Conservation (phyloP, 2,113 vertebrate genomes). For the Hyperopisus bebe region DNA sequence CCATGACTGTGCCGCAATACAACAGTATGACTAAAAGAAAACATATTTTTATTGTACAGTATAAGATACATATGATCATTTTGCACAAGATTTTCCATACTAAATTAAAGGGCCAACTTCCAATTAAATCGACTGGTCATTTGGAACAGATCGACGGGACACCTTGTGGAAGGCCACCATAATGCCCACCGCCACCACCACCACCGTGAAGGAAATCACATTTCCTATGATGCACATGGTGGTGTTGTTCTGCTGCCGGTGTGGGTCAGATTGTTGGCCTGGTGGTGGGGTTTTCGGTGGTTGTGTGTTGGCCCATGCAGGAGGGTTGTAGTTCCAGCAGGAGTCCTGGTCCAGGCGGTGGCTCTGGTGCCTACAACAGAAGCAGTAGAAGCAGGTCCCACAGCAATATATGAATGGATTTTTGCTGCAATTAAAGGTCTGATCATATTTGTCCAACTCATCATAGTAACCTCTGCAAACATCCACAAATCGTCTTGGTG, state of each 20-base stretch:
- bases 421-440: conserved; percentile 79
- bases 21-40: too few relatives aligned
- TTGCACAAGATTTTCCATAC: too few relatives aligned
- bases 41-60: too few relatives aligned
- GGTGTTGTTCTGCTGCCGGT: conserved; percentile 68
- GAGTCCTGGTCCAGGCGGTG: conserved; percentile 74
- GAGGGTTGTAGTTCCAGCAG: conserved; percentile 75
- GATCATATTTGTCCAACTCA: conserved; percentile 84
- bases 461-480: conserved; percentile 81
- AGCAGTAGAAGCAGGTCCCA: conserved; percentile 83
- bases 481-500: conserved; percentile 63
- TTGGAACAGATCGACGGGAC: conserved; percentile 52
- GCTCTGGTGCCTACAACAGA: conserved; percentile 81
- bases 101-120: too few relatives aligned
- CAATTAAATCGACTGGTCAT: too few relatives aligned
- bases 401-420: conserved; percentile 83
- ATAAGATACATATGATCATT: too few relatives aligned
- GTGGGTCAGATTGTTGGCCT: conserved; percentile 50
- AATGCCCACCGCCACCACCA: conserved; percentile 71
- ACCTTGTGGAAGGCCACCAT: conserved; percentile 83
- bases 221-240: conserved; percentile 82
- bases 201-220: conserved; percentile 80
- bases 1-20: too few relatives aligned
- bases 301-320: conserved; percentile 69
- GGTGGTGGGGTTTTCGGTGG: conserved; percentile 51